These are phyloP conservation scores for Cyphomyrmex costatus DNA, from an alignment of 1,140 invertebrate species.

Conservation along the genomic window DNA sequence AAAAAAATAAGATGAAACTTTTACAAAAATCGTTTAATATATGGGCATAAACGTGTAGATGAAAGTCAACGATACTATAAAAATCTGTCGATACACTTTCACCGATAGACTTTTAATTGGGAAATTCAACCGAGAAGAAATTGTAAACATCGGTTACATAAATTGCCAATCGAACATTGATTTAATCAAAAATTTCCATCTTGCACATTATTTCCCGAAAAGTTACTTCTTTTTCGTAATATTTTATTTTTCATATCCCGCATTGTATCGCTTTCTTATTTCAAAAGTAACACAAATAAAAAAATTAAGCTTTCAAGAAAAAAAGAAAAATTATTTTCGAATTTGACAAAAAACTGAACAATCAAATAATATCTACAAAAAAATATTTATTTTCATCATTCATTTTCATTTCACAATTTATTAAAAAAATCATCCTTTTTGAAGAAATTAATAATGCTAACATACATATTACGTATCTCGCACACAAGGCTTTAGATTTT, in stretches of 20 bases:
- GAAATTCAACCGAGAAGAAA: neutral
- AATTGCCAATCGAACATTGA: neutral
- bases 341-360: no score
- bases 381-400: no score
- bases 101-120: slow-evolving; percentile 37
- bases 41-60: neutral
- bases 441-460: no score
- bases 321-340: no score
- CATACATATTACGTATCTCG: no score
- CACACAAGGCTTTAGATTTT: no score
- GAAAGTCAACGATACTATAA: slow-evolving; percentile 24
- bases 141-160: neutral
- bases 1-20: neutral
- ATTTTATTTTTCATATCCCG: neutral
- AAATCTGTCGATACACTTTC: slow-evolving; percentile 30
- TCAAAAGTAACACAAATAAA: neutral
- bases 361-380: no score
- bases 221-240: neutral
- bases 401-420: no score
- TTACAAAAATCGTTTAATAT: neutral
- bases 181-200: neutral
- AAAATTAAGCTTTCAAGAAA: neutral
- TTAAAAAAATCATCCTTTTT: no score
- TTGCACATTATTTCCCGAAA: neutral
- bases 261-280: neutral